Evolutionary conservation across 2,888 invertebrate genomes (phyloP).

Genomic region (Morpho deidamia): DNA sequence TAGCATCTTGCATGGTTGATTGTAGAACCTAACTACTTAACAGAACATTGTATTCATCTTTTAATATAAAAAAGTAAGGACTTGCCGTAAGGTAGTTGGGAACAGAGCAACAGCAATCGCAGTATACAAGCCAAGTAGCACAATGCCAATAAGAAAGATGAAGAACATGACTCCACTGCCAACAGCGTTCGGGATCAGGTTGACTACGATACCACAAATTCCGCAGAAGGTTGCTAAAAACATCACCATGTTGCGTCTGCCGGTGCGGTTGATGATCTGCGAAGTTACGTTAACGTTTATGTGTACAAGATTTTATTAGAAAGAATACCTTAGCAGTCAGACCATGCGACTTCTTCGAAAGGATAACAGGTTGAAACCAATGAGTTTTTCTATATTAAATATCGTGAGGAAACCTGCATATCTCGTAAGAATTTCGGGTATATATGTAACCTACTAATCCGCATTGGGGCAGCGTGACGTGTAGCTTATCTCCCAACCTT

Average conservation of each 20-base stretch:
- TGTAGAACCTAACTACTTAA: too few species aligned
- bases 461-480: too few species aligned
- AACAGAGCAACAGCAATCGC: conserved; percentile 75
- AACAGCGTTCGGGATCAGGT: conserved; percentile 77
- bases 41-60: too few species aligned
- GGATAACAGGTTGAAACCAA: too few species aligned
- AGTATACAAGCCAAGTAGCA: conserved; percentile 66
- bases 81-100: conserved; percentile 48
- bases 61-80: neutral
- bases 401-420: too few species aligned
- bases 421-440: too few species aligned
- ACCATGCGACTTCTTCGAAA: neutral
- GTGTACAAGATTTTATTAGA: too few species aligned
- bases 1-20: too few species aligned
- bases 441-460: too few species aligned
- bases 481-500: too few species aligned
- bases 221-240: conserved; percentile 64
- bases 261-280: conserved; percentile 61
- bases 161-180: conserved; percentile 74
- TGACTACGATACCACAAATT: conserved; percentile 72
- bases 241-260: conserved; percentile 75
- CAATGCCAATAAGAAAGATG: conserved; percentile 54
- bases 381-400: too few species aligned
- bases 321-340: neutral
- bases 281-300: too few species aligned